These are phyloP conservation scores for Anseranas semipalmata DNA, from an alignment of 2,113 vertebrate genomes.

Conservation along the genomic window DNA sequence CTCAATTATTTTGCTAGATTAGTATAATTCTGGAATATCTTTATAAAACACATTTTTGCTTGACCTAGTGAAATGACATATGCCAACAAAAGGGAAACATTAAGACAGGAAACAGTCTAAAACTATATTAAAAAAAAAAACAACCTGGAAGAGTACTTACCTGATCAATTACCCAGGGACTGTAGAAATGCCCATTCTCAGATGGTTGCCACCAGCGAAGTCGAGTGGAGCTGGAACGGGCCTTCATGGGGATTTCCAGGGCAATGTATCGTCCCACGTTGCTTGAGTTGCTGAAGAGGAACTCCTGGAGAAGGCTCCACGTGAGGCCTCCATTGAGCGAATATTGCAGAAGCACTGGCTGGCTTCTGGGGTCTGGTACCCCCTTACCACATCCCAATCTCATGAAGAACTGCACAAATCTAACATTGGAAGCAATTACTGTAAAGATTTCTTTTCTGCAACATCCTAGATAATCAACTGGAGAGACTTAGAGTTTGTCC, in stretches of 20 bases:
- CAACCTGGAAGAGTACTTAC: constrained; percentile 42
- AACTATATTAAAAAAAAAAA: accelerated
- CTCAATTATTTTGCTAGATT: neutral
- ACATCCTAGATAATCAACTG: neutral
- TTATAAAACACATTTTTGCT: neutral
- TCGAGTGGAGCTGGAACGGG: constrained; percentile 86
- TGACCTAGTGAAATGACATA: neutral
- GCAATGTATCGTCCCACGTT: constrained; percentile 93
- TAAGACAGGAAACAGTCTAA: neutral
- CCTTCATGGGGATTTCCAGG: constrained; percentile 91
- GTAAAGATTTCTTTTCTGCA: neutral
- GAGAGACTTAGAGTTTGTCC: neutral
- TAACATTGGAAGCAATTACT: constrained; percentile 60
- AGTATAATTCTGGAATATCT: neutral
- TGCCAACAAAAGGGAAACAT: neutral
- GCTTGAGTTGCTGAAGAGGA: constrained; percentile 96
- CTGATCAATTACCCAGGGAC: constrained; percentile 96
- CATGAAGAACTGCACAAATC: constrained; percentile 98
- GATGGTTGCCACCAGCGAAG: constrained; percentile 99
- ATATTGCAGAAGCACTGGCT: constrained; percentile 94
- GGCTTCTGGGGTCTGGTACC: constrained; percentile 92
- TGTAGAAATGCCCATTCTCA: constrained; percentile 93
- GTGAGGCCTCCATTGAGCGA: constrained; percentile 92
- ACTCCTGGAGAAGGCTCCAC: constrained; percentile 93
- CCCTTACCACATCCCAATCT: constrained; percentile 95